A percentile compares a stretch with the other conserved stretches of the same genome.
Conservation (phyloP, 2,888 invertebrate species). For the Apocheima hispidaria region DNA sequence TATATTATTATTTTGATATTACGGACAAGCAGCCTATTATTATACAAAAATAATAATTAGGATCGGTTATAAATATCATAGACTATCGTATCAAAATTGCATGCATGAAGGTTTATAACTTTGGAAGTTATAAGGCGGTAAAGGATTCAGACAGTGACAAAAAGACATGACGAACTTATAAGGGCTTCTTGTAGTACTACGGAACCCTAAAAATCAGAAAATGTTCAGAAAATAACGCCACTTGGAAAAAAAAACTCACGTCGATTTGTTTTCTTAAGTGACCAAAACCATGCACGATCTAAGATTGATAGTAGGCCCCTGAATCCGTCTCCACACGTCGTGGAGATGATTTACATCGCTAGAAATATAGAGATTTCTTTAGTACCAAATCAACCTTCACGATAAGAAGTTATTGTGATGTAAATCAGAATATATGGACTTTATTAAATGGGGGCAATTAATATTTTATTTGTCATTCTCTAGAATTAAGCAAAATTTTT, state of each 20-base stretch:
- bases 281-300: neutral
- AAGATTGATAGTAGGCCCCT: slow-evolving; percentile 11
- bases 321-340: slow-evolving; percentile 18
- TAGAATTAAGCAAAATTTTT: slow-evolving; percentile 1
- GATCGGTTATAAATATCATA: no score
- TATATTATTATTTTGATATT: no score
- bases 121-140: no score
- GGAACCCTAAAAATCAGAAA: no score
- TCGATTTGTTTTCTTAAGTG: neutral
- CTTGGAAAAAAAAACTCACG: neutral
- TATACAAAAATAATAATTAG: no score
- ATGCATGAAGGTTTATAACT: no score
- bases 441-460: slow-evolving; percentile 10
- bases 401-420: slow-evolving; percentile 28
- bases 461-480: slow-evolving; percentile 13
- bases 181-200: no score
- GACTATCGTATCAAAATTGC: no score
- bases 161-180: no score
- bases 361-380: slow-evolving; percentile 32
- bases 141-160: no score
- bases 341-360: slow-evolving; percentile 28
- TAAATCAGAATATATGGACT: slow-evolving; percentile 18
- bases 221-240: no score
- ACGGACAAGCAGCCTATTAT: no score
- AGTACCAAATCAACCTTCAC: slow-evolving; percentile 27